phyloP scores from a whole-genome alignment of 2,888 invertebrate species.

The Phoenoteleia sp. region DNA sequence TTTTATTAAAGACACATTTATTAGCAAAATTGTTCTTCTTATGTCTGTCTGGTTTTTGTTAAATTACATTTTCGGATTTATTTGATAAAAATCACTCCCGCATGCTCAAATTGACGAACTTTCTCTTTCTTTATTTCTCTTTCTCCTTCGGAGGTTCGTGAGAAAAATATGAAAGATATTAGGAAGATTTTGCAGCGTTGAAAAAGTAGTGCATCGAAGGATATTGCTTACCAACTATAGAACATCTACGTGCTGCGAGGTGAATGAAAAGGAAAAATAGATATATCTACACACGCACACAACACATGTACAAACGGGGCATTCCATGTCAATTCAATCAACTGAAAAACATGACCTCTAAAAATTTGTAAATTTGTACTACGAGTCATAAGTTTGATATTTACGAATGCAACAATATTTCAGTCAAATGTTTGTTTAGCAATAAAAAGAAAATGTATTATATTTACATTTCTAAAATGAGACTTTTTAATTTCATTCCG shows the following conservation, averaged over 20 bases:
- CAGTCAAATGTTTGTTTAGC: too few relatives aligned
- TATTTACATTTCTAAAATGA: too few relatives aligned
- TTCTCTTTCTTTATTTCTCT: slow-evolving; percentile 70
- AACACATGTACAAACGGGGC: slow-evolving; percentile 42
- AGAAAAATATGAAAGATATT: slow-evolving; percentile 73
- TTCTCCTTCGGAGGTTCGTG: slow-evolving; percentile 66
- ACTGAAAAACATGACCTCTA: slow-evolving; percentile 55
- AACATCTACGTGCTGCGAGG: slow-evolving; percentile 60
- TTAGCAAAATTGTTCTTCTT: too few relatives aligned
- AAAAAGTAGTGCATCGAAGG: slow-evolving; percentile 66
- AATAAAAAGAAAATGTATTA: too few relatives aligned
- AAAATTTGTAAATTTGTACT: slow-evolving; percentile 40
- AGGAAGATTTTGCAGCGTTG: slow-evolving; percentile 68
- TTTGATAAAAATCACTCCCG: slow-evolving; percentile 64
- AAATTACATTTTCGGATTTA: slow-evolving; percentile 62
- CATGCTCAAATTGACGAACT: slow-evolving; percentile 65
- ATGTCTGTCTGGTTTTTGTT: too few relatives aligned
- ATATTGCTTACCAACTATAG: slow-evolving; percentile 68
- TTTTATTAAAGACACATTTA: too few relatives aligned
- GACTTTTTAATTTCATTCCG: too few relatives aligned
- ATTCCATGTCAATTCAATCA: slow-evolving; percentile 65
- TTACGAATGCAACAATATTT: slow-evolving; percentile 3
- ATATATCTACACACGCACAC: slow-evolving; percentile 48
- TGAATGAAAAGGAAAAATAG: slow-evolving; percentile 71
- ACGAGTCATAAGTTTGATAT: slow-evolving; percentile 19